Conservation (phyloP, 2,113 vertebrate species). For the Oreotrochilus melanogaster region DNA sequence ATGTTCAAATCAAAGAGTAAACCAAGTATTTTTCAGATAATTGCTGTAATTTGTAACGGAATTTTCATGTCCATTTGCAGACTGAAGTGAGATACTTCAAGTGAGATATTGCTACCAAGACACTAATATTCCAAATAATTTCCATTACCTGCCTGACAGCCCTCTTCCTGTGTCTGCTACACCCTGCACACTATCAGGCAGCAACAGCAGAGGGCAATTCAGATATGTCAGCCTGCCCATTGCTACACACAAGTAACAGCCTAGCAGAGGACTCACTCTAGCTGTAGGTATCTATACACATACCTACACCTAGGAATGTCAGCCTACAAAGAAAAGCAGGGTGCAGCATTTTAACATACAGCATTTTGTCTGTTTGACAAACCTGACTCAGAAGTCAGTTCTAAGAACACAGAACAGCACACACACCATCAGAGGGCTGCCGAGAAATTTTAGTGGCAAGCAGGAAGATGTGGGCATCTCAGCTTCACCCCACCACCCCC, state of each 20-base stretch:
- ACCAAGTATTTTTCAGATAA: neutral
- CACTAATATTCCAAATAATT: neutral
- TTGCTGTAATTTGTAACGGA: neutral
- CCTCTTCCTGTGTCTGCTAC: neutral
- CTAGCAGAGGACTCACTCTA: neutral
- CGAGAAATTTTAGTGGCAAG: neutral
- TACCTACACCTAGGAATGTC: neutral
- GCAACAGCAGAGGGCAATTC: neutral
- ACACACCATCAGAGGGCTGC: neutral
- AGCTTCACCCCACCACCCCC: neutral
- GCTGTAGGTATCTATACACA: neutral
- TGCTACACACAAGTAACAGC: neutral
- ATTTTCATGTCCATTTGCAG: neutral
- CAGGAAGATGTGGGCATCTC: neutral
- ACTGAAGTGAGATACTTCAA: neutral
- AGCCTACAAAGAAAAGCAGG: neutral
- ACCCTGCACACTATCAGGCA: accelerated
- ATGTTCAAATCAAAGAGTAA: neutral
- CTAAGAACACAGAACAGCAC: neutral
- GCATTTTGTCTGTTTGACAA: neutral
- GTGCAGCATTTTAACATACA: neutral
- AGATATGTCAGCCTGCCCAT: accelerated
- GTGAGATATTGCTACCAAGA: neutral
- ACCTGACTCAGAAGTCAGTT: neutral
- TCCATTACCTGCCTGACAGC: neutral